Conservation (phyloP, 2,797 vertebrate genomes). For the Benthosema pterotum region DNA sequence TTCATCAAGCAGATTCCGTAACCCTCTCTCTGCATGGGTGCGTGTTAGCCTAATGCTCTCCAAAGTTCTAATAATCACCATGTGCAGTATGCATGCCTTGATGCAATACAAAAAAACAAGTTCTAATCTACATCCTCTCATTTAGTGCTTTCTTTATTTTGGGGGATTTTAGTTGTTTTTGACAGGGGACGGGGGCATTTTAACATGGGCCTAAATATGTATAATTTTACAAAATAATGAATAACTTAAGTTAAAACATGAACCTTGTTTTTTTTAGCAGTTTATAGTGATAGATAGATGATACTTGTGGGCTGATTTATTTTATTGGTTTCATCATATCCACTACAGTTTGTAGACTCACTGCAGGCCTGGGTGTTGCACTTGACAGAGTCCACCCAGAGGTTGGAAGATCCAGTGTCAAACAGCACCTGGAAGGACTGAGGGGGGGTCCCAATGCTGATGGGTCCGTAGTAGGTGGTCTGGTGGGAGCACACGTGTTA, state of each 20-base stretch:
- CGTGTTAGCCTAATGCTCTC: background rate
- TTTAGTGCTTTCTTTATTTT: too few relatives aligned
- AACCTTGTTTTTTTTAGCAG: background rate
- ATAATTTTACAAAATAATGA: too few relatives aligned
- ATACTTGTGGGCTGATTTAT: background rate
- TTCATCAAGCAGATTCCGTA: conserved; percentile 16
- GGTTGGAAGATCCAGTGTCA: conserved; percentile 71
- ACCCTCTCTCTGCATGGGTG: conserved; percentile 1
- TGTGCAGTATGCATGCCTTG: conserved; percentile 19
- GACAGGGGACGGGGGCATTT: too few relatives aligned
- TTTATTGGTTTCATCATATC: background rate
- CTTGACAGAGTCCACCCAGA: conserved; percentile 75
- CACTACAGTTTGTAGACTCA: conserved; percentile 64
- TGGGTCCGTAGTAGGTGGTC: conserved; percentile 70
- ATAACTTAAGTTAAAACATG: too few relatives aligned
- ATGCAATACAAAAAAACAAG: conserved; percentile 20
- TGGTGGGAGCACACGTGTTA: conserved; percentile 28
- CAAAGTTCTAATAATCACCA: conserved; percentile 19
- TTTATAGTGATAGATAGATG: conserved; percentile 8
- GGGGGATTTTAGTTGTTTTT: too few relatives aligned
- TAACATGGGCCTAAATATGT: too few relatives aligned
- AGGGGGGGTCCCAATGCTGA: conserved; percentile 67
- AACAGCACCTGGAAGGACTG: conserved; percentile 73
- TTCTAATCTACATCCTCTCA: background rate
- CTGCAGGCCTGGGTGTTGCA: conserved; percentile 78